These are phyloP conservation scores for Corapipo altera DNA, from an alignment of 2,113 vertebrate species.

Conservation along the genomic window DNA sequence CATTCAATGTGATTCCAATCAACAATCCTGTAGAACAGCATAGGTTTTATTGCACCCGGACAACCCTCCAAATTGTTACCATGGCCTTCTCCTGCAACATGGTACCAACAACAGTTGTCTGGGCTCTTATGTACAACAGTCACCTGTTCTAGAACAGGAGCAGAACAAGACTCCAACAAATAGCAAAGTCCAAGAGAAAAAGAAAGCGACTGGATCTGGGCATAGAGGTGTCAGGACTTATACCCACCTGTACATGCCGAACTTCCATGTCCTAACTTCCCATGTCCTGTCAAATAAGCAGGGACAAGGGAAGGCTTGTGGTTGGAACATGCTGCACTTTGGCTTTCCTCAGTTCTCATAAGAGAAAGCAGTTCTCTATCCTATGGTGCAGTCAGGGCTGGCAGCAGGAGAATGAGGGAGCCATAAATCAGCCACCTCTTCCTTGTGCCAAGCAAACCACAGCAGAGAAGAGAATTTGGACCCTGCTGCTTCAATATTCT, in stretches of 20 bases:
- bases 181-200: neutral
- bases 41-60: neutral
- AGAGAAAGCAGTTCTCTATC: neutral
- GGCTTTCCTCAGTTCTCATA: neutral
- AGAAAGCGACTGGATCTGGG: neutral
- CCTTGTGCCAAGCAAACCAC: neutral
- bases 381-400: neutral
- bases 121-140: neutral
- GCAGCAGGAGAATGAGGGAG: neutral
- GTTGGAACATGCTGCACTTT: neutral
- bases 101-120: neutral
- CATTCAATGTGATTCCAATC: neutral
- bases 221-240: neutral
- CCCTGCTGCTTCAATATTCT: neutral
- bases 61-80: neutral
- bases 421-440: neutral
- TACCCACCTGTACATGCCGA: neutral
- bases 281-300: neutral
- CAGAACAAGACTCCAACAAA: neutral
- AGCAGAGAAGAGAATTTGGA: neutral
- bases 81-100: neutral
- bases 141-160: neutral
- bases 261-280: neutral
- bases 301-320: neutral
- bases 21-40: neutral